These are phyloP conservation scores for Pteropus rufus DNA, from an alignment of 2,797 vertebrate species.

Conservation along the genomic window DNA sequence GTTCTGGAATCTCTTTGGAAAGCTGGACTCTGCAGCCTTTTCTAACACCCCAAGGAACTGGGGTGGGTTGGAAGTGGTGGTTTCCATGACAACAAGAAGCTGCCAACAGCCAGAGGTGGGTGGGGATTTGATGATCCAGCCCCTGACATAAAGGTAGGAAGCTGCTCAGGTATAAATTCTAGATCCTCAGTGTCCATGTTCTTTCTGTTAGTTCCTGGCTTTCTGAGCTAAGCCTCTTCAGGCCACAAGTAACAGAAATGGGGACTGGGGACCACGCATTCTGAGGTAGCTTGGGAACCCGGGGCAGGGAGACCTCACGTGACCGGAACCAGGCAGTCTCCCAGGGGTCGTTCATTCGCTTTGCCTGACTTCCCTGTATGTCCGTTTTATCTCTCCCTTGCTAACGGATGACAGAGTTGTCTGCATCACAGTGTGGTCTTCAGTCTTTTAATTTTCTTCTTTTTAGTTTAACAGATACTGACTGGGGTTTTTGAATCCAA, in stretches of 20 bases:
- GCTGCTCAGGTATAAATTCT: neutral
- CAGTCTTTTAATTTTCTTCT: neutral
- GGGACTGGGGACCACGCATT: neutral
- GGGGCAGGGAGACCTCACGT: neutral
- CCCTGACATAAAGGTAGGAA: neutral
- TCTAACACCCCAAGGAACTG: neutral
- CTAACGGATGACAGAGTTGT: neutral
- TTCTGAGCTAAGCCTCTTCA: neutral
- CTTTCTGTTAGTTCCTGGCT: neutral
- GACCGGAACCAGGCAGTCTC: neutral
- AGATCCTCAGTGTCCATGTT: neutral
- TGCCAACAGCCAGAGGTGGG: neutral
- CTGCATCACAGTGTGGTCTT: neutral
- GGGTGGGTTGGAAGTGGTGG: neutral
- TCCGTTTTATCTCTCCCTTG: neutral
- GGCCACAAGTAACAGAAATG: neutral
- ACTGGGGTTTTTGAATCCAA: neutral
- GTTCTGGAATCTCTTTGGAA: neutral
- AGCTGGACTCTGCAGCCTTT: neutral
- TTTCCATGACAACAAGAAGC: neutral
- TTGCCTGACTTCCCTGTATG: neutral
- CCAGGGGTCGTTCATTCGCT: rapidly evolving
- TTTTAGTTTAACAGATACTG: neutral
- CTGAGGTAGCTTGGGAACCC: neutral
- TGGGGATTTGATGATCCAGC: neutral